Conservation (phyloP, 2,797 vertebrate species). For the Silurus aristotelis region DNA sequence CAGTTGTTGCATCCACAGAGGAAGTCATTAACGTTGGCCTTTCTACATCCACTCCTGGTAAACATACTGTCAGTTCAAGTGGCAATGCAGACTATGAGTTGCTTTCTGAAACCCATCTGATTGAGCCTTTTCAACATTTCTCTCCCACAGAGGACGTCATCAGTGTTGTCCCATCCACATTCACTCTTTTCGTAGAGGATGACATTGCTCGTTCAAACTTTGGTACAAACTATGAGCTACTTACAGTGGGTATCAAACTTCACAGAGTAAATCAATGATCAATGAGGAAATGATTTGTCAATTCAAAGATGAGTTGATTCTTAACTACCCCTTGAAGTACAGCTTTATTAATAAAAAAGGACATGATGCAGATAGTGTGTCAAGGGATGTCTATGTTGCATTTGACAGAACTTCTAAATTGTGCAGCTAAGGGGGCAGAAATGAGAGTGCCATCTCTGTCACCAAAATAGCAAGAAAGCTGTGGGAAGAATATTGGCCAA, state of each 20-base stretch:
- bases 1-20: no score
- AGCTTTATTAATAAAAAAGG: constrained; percentile 55
- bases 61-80: no score
- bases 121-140: no score
- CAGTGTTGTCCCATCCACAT: no score
- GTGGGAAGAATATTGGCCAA: constrained; percentile 52
- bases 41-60: no score
- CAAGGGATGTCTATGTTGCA: constrained; percentile 41
- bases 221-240: not conserved
- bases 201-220: no score
- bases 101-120: no score
- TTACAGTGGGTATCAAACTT: constrained; percentile 22
- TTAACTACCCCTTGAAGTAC: constrained; percentile 49
- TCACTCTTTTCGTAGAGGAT: no score
- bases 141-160: no score
- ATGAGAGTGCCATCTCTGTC: no score
- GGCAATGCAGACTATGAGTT: no score
- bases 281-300: constrained; percentile 49
- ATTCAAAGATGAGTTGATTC: constrained; percentile 49
- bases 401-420: constrained; percentile 36
- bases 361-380: constrained; percentile 46
- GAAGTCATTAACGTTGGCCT: no score
- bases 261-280: constrained; percentile 47
- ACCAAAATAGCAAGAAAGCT: constrained; percentile 58
- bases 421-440: constrained; percentile 8